Evolutionary conservation across 2,797 vertebrate genomes (phyloP).

Genomic region (Rhabdomys pumilio): DNA sequence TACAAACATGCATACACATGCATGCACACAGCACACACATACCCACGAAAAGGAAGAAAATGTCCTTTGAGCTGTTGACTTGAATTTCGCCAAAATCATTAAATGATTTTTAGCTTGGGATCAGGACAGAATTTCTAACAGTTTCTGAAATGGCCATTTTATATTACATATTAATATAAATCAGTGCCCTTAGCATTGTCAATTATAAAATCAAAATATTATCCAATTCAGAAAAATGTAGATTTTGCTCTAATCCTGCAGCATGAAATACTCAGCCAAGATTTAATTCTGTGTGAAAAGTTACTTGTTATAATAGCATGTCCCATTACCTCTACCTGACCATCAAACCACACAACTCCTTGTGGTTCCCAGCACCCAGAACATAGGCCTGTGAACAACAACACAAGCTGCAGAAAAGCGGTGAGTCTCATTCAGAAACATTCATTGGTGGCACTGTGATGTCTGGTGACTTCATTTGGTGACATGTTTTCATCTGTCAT

Average conservation of each 20-base stretch:
- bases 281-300: background rate
- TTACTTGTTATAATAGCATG: background rate
- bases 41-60: background rate
- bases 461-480: background rate
- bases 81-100: background rate
- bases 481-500: background rate
- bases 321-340: background rate
- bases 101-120: background rate
- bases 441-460: background rate
- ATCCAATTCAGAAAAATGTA: background rate
- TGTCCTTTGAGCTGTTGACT: background rate
- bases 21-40: background rate
- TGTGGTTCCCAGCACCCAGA: fast-evolving
- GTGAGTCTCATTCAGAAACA: background rate
- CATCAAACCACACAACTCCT: background rate
- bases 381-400: background rate
- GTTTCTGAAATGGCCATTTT: conserved; percentile 6
- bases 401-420: fast-evolving
- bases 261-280: background rate
- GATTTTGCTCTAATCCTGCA: background rate
- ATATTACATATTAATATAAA: background rate
- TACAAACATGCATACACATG: background rate
- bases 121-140: background rate
- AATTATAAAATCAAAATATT: conserved; percentile 34
- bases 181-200: background rate